Evolutionary conservation across 2,797 vertebrate genomes (phyloP), one percentile per base, ranked within the genome.

Genomic region (Cryptoblepharus egeriae): DNA sequence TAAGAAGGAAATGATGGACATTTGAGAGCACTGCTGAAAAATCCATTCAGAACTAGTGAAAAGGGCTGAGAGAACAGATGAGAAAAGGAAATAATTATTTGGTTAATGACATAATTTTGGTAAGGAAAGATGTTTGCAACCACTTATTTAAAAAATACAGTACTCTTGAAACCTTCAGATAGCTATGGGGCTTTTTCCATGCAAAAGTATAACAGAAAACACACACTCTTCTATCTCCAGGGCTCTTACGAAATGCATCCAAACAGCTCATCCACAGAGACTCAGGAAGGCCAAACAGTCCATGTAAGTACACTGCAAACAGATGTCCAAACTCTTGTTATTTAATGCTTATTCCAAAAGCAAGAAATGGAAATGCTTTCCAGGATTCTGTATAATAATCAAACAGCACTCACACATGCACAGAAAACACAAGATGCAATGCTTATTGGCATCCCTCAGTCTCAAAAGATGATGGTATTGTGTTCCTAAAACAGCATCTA

Each of bases 321-420:
- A 85, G 70, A 73, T 80, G 57, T 45, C 55, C 26, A 45, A 60
- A 24, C 45, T 30, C n/a, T n/a, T 24, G 77, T 77, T 69, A 18
- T 64, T 78, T 63, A 37, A 70, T 49, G 58, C 45, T 45, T 75
- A 81, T 11, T 57, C 77, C 72, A 78, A 67, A 73, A 75, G 55
- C 32, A 5, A 60, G 20, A 9, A 1, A 15, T n/a, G 65, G 8
- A 35, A n/a, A n/a, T n/a, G n/a, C n/a, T n/a, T n/a, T n/a, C n/a
- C n/a, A n/a, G n/a, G n/a, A n/a, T n/a, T n/a, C 9, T 39, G 20
- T 32, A 15, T 18, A 30, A 57, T 30, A 68, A 70, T 58, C 3
- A 37, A 35, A 28, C 24, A 39, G 26, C 63, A 13, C 16, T 32
- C 24, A 20, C 35, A 42, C 42, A 32, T n/a, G 28, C 45, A n/a